Base-by-base conservation (phyloP, 2,113 vertebrate genomes). In the Tamias sibiricus region DNA sequence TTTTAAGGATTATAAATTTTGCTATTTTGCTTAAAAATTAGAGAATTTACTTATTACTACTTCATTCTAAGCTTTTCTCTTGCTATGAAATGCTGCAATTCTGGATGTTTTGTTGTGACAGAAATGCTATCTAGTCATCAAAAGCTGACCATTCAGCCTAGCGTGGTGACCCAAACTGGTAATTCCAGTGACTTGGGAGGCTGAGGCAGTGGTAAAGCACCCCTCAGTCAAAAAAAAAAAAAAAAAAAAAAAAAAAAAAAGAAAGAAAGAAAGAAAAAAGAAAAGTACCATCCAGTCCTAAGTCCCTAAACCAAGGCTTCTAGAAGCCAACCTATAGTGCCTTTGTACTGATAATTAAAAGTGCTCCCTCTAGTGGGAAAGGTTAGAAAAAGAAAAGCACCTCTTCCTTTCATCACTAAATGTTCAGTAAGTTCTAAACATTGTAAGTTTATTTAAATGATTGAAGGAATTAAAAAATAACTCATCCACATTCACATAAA, bases 11-110 rank as follows among this genome's bases (percentile, higher is more conserved):
- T 84, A 32, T 4, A 35, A 87, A 44, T 86, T 94, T 80, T 77
- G 66, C 20, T 72, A 59, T 76, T 93, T 92, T 85, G 54, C 44
- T 94, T 81, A 64, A 30, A 52, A 92, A 83, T 62, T 72, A 72
- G 66, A 92, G 30, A 49, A 44, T 84, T 87, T n/a, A 30, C 30
- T 81, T 76, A 49, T 64, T 42, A 74, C 20, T 40, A 62, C 87
- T 62, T 54, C 52, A 24, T 44, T 40, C 26, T 49, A 44, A 74
- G 8, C 28, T 85, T 80, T 93, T 81, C 76, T 71, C 20, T 35
- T 75, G 44, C 30, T 83, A 28, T 57, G 35, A 42, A 87, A 81
- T 47, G 72, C 37, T 85, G 35, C 9, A 54, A 42, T 71, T 83
- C 8, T 32, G 71, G 47, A 37, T 59, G 42, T 40, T 68, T 87